phyloP scores from a whole-genome alignment of 2,888 invertebrate genomes.

The Mellilla xanthometata region DNA sequence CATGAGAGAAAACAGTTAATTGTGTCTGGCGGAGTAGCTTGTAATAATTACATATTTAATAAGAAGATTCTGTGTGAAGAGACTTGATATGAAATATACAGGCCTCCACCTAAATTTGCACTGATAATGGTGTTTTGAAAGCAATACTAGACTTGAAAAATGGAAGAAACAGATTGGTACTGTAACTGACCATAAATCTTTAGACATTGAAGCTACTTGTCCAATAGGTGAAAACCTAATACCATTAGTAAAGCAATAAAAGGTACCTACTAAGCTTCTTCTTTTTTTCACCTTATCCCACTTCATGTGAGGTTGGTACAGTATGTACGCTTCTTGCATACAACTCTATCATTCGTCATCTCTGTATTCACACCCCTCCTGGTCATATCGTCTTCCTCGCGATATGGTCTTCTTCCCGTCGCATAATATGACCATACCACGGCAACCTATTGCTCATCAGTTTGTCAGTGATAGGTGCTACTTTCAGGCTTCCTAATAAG shows the following conservation, averaged over 20 bases:
- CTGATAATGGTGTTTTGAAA: constrained; percentile 99
- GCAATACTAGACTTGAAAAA: constrained; percentile 98
- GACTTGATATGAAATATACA: constrained; percentile 85
- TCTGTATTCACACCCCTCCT: too few species aligned
- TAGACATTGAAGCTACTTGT: constrained; percentile 84
- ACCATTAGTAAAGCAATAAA: constrained; percentile 78
- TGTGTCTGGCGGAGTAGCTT: constrained; percentile 98
- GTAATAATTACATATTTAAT: constrained; percentile 91
- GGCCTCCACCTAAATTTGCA: constrained; percentile 94
- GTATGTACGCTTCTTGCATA: too few species aligned
- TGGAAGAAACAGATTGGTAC: constrained; percentile 81
- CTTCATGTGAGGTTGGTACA: too few species aligned
- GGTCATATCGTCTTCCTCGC: too few species aligned
- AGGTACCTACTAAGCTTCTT: too few species aligned
- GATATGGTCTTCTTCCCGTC: too few species aligned
- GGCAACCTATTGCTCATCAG: too few species aligned
- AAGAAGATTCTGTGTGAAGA: constrained; percentile 87
- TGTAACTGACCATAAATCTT: constrained; percentile 80
- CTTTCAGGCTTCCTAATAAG: too few species aligned
- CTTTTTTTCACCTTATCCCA: too few species aligned
- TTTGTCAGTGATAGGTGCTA: too few species aligned
- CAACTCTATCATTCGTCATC: too few species aligned
- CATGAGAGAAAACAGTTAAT: constrained; percentile 87
- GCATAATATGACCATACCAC: too few species aligned
- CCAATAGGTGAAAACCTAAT: constrained; percentile 85